Evolutionary conservation across 2,888 invertebrate species (phyloP).

Genomic region (Laothoe populi): DNA sequence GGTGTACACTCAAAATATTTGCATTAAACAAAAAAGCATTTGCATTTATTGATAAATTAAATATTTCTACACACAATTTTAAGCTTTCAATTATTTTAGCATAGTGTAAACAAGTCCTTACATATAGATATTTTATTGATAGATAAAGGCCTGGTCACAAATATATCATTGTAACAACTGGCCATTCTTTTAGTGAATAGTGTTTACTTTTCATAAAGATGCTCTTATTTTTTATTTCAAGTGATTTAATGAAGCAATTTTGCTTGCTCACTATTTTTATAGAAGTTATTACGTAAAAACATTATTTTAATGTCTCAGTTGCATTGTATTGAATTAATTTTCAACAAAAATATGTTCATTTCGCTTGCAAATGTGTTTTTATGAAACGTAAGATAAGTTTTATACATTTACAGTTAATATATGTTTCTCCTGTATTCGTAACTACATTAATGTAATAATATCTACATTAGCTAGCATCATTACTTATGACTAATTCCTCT

Average conservation of each 20-base stretch:
- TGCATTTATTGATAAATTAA: no score
- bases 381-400: neutral
- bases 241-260: neutral
- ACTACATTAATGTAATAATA: no score
- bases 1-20: no score
- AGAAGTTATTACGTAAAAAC: neutral
- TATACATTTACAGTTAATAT: neutral
- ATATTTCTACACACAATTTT: no score
- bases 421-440: no score
- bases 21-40: no score
- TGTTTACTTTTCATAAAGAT: slow-evolving; percentile 13
- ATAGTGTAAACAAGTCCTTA: no score
- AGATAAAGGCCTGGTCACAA: slow-evolving; percentile 33
- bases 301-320: neutral
- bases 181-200: slow-evolving; percentile 33
- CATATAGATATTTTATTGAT: slow-evolving; percentile 5
- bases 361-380: neutral
- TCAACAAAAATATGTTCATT: neutral
- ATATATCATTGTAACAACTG: slow-evolving; percentile 30
- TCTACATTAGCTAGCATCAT: no score
- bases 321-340: neutral
- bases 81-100: no score
- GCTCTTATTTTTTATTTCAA: neutral
- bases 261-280: neutral
- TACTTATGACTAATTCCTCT: no score